Evolutionary conservation across 2,797 vertebrate genomes (phyloP).

Genomic region (Leucoraja ocellata): DNA sequence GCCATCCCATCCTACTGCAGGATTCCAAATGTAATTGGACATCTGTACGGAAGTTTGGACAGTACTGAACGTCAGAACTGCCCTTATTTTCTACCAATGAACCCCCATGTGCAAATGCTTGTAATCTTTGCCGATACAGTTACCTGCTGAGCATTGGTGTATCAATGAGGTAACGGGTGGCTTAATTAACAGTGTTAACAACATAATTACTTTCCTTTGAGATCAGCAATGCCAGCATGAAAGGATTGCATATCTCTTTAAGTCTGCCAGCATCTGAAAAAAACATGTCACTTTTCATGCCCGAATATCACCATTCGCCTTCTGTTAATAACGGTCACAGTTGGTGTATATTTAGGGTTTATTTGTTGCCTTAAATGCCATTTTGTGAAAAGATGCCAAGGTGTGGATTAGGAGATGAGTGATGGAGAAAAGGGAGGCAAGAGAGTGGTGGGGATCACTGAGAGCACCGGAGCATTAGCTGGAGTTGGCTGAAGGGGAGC

Average conservation of each 20-base stretch:
- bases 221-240: neutral
- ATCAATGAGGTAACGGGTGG: neutral
- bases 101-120: neutral
- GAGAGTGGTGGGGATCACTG: neutral
- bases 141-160: neutral
- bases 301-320: neutral
- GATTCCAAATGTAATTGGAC: neutral
- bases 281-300: neutral
- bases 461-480: neutral
- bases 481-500: neutral
- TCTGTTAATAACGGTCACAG: neutral
- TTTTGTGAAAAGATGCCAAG: too few relatives aligned
- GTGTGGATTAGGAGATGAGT: neutral
- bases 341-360: neutral
- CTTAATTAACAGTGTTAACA: neutral
- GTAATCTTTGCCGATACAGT: neutral
- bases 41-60: neutral
- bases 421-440: neutral
- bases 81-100: neutral
- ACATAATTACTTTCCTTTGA: neutral
- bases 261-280: neutral
- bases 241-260: neutral
- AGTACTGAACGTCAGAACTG: neutral
- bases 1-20: neutral
- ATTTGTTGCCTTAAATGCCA: neutral